Evolutionary conservation across 2,888 invertebrate species (phyloP), one percentile per base, ranked within the genome.

Genomic region (Drosophila nigricruria): DNA sequence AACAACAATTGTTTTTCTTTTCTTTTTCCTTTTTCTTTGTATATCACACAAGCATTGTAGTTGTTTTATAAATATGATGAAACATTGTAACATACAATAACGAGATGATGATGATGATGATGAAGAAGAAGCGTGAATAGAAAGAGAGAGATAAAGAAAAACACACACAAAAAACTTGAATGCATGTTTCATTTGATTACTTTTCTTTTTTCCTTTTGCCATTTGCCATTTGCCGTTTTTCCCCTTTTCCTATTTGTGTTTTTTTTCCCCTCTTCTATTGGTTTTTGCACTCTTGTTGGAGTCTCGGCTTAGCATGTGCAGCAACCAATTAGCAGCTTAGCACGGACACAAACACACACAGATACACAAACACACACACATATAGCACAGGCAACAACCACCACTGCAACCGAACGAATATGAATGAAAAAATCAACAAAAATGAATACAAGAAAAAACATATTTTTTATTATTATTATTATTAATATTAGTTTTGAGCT

Each of bases 341-440:
- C 52, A 60, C 30, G 60, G 45, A 58, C 47, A 47, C 49, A 47
- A 8, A 60, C 53, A 23, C 23, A 57, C 20, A 32, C 42, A 20
- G 10, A 25, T 1, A 56, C 30, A 60, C 56, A 57, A 18, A 50
- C 16, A 69, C 20, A 70, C 54, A 77, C 59, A 30, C 14, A 47
- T 40, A 80, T 65, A 73, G 70, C 82, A 80, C 73, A 85, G 88
- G 77, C 88, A 78, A 75, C 80, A 77, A 85, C 84, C 84, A 84
- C 88, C 84, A 84, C 84, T 84, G 80, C 84, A 84, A 70, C 84
- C 84, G 84, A 88, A 72, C 82, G 82, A 74, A 66, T 65, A 66
- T 70, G 32, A 63, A 68, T 43, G 36, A 64, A 73, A 63, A 63
- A 64, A 54, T 36, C 47, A 58, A 69, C 38, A 25, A 42, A 42